phyloP scores from a whole-genome alignment of 2,797 vertebrate species.

The Pangasius krempfi region DNA sequence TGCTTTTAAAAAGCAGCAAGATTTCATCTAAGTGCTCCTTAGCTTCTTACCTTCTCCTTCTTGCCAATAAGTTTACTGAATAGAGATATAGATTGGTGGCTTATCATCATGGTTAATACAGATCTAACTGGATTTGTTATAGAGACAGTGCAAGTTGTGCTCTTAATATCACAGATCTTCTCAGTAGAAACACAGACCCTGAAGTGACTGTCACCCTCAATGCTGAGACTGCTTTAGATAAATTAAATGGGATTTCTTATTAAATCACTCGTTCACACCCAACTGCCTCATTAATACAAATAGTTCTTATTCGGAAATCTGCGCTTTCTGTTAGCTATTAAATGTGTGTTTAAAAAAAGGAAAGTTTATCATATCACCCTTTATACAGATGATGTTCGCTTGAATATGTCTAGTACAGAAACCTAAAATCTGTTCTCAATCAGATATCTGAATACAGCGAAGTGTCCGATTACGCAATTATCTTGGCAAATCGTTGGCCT shows the following conservation, averaged over 20 bases:
- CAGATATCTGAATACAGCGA: constrained; percentile 3
- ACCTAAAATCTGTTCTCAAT: background rate
- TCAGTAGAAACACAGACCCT: background rate
- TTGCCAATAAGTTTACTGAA: background rate
- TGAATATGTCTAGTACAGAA: background rate
- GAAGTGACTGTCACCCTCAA: background rate
- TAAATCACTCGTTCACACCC: background rate
- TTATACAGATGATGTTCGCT: background rate
- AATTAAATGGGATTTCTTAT: background rate
- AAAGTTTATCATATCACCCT: background rate
- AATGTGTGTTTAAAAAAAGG: background rate
- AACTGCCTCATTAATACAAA: background rate
- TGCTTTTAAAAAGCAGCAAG: background rate
- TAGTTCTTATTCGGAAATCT: background rate
- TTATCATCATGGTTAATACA: background rate
- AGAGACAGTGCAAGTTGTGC: background rate
- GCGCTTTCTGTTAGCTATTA: background rate
- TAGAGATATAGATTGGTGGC: background rate
- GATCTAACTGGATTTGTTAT: background rate
- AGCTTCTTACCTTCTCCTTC: no score
- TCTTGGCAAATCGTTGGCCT: constrained; percentile 10
- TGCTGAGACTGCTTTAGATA: background rate
- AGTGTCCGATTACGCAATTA: constrained; percentile 6
- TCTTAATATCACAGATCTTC: background rate
- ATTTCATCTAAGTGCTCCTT: background rate